Evolutionary conservation across 2,797 vertebrate species (phyloP).

Genomic region (Denticeps clupeoides): DNA sequence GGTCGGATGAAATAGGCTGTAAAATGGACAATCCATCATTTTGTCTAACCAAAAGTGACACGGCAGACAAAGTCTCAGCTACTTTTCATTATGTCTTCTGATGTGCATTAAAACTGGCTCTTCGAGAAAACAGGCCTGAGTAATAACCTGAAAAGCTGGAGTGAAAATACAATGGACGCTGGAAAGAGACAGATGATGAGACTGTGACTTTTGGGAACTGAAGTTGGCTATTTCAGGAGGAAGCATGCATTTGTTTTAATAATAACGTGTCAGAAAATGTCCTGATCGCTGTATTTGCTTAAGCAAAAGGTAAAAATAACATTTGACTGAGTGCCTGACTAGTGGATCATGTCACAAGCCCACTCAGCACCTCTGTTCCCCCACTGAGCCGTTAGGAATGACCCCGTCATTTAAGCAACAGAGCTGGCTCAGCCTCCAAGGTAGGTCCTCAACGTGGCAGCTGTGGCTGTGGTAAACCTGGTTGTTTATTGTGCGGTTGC

Average conservation of each 20-base stretch:
- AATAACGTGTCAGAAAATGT: no score
- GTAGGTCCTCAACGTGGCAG: no score
- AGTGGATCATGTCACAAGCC: not conserved
- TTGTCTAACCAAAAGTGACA: conserved; percentile 52
- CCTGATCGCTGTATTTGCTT: not conserved
- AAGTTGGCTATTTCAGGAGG: no score
- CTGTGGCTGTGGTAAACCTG: no score
- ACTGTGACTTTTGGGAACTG: no score
- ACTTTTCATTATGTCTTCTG: conserved; percentile 54
- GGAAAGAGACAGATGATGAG: no score
- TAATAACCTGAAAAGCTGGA: conserved; percentile 41
- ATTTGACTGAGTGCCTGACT: no score
- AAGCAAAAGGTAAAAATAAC: not conserved
- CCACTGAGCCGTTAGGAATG: conserved; percentile 9
- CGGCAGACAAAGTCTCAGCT: conserved; percentile 45
- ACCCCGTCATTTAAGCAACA: no score
- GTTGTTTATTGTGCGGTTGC: no score
- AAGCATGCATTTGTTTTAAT: no score
- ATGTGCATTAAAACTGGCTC: conserved; percentile 30
- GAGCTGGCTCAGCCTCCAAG: no score
- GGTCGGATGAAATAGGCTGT: conserved; percentile 59
- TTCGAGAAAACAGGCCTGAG: conserved; percentile 53
- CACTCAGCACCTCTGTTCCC: not conserved
- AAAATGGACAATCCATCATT: conserved; percentile 67
- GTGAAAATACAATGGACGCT: no score